Evolutionary conservation across 2,888 invertebrate species (phyloP).

Genomic region (Philereme transversata): DNA sequence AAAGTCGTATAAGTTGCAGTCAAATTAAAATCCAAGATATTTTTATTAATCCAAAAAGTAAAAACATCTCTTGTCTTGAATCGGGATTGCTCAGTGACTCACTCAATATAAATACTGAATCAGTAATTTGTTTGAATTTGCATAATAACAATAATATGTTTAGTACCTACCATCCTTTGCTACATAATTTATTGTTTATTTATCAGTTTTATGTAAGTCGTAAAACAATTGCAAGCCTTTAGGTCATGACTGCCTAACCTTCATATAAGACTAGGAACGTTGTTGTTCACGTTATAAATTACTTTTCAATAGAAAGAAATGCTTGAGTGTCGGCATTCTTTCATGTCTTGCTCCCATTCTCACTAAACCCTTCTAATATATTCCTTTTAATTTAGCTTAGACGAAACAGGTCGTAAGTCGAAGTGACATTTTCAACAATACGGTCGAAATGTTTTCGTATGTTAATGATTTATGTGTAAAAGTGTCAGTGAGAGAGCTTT

Average conservation of each 20-base stretch:
- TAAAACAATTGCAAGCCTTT: slow-evolving; percentile 9
- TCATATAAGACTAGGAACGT: background rate
- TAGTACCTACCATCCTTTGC: slow-evolving; percentile 23
- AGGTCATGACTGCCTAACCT: slow-evolving; percentile 12
- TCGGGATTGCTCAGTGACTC: slow-evolving; percentile 45
- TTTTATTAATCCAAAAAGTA: slow-evolving; percentile 58
- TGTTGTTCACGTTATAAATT: slow-evolving; percentile 15
- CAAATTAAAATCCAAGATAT: slow-evolving; percentile 71
- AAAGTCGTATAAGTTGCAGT: slow-evolving; percentile 73
- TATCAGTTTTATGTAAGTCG: slow-evolving; percentile 18
- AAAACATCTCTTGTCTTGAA: slow-evolving; percentile 51
- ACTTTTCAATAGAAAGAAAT: slow-evolving; percentile 26
- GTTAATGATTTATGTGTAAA: slow-evolving; percentile 82
- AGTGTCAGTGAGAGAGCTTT: slow-evolving; percentile 68
- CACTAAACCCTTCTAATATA: slow-evolving; percentile 51
- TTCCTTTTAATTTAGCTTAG: slow-evolving; percentile 72
- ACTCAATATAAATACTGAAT: slow-evolving; percentile 44
- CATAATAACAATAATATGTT: slow-evolving; percentile 33
- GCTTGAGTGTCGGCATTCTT: slow-evolving; percentile 67
- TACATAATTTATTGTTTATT: slow-evolving; percentile 20
- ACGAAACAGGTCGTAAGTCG: slow-evolving; percentile 81
- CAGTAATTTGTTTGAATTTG: slow-evolving; percentile 41
- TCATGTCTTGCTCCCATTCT: slow-evolving; percentile 58
- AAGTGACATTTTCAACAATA: slow-evolving; percentile 82
- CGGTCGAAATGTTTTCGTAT: slow-evolving; percentile 82